Conservation (phyloP, 2,113 vertebrate genomes). For the Pardalotus punctatus region DNA sequence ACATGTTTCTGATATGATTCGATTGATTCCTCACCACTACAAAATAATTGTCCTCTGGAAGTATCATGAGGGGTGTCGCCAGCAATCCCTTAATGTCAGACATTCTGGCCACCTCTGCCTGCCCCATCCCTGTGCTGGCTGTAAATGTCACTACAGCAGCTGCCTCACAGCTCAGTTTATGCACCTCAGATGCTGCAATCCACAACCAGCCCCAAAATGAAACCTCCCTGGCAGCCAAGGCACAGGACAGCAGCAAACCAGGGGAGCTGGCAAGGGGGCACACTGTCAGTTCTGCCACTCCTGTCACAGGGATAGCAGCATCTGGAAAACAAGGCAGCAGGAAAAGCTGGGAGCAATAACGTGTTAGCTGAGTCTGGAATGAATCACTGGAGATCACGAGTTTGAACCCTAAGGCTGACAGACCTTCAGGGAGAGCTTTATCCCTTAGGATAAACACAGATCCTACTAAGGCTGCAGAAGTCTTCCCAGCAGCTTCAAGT, state of each 20-base stretch:
- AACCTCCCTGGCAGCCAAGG: neutral
- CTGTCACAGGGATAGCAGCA: neutral
- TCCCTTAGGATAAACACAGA: neutral
- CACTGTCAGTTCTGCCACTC: neutral
- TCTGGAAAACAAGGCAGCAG: neutral
- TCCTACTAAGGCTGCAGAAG: neutral
- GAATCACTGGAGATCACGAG: neutral
- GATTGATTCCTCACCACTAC: neutral
- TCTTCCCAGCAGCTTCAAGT: neutral
- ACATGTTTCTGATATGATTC: neutral
- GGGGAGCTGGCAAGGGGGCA: neutral
- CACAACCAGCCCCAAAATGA: neutral
- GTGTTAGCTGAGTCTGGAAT: neutral
- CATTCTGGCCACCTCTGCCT: neutral
- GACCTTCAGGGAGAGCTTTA: neutral
- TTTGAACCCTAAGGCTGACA: neutral
- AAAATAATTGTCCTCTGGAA: neutral
- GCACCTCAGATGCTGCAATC: neutral
- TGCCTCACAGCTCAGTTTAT: neutral
- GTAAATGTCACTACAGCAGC: neutral
- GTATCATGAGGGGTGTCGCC: neutral
- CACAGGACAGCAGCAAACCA: neutral
- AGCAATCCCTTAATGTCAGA: neutral
- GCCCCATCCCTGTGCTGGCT: neutral
- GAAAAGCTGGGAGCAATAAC: neutral